Percentiles rank a stretch among this genome's conserved stretches.
These are phyloP conservation scores for Drepanosiphum platanoidis DNA, from an alignment of 2,888 invertebrate species.

Conservation along the genomic window DNA sequence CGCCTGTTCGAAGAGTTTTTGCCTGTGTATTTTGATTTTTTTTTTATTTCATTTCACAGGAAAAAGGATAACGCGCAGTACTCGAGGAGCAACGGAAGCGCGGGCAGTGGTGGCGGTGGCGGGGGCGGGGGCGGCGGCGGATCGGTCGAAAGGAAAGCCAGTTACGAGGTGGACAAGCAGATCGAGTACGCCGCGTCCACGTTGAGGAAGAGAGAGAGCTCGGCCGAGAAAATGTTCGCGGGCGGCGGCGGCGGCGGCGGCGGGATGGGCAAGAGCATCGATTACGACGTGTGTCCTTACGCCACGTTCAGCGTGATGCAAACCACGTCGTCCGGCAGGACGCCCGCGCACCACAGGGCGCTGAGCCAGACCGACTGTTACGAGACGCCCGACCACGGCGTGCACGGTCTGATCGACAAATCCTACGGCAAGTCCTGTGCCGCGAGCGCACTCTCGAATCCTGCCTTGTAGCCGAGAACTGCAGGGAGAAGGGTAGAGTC, in stretches of 20 bases:
- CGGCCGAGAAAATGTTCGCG: not conserved
- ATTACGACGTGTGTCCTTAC: conserved; percentile 67
- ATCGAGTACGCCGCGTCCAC: conserved; percentile 43
- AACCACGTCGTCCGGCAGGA: conserved; percentile 9
- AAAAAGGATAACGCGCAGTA: conserved; percentile 16
- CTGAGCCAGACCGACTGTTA: conserved; percentile 47
- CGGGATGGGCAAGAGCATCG: conserved; percentile 59
- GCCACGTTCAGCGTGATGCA: conserved; percentile 66
- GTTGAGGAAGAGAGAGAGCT: conserved; percentile 43
- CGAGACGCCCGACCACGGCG: conserved; percentile 44
- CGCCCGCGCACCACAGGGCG: conserved; percentile 36
- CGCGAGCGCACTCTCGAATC: too few relatives aligned
- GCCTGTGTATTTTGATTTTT: too few relatives aligned
- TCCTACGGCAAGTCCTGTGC: conserved; percentile 50
- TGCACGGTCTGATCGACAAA: conserved; percentile 35
- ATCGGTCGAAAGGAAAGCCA: conserved; percentile 29
- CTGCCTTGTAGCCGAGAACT: too few relatives aligned
- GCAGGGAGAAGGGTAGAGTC: too few relatives aligned
- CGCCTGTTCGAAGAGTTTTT: too few relatives aligned
- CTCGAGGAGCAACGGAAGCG: not conserved
- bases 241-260: not conserved
- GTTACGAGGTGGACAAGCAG: conserved; percentile 37
- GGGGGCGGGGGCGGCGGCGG: not conserved
- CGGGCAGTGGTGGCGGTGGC: not conserved
- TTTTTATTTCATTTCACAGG: too few relatives aligned